Percentiles rank a stretch among this genome's conserved stretches.
phyloP scores from a whole-genome alignment of 2,888 invertebrate genomes.

The Argyresthia goedartella region DNA sequence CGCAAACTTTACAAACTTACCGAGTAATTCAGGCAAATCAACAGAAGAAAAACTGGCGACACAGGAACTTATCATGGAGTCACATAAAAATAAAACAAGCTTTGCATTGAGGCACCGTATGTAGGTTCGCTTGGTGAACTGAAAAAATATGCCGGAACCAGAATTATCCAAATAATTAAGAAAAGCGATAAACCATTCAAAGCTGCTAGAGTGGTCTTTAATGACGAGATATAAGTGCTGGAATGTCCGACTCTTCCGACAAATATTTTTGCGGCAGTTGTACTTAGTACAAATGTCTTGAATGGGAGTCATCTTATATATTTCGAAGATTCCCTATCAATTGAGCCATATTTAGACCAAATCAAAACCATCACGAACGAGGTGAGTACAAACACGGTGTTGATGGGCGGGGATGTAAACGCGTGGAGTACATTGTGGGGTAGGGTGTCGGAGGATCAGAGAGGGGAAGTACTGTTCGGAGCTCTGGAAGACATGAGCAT shows the following conservation, averaged over 20 bases:
- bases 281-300: neutral
- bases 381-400: neutral
- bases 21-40: slow-evolving; percentile 2
- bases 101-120: slow-evolving; percentile 7
- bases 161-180: neutral
- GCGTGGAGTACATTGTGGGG: slow-evolving; percentile 9
- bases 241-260: neutral
- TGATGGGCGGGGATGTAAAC: slow-evolving; percentile 6
- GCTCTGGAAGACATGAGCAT: neutral
- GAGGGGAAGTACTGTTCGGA: slow-evolving; percentile 1
- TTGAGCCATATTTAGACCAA: slow-evolving; percentile 7
- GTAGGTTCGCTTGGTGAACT: neutral
- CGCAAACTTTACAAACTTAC: neutral
- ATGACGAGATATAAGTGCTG: neutral
- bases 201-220: slow-evolving; percentile 6
- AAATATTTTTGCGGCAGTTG: neutral
- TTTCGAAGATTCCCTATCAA: slow-evolving; percentile 4
- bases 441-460: neutral
- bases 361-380: neutral
- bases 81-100: neutral
- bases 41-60: slow-evolving; percentile 1
- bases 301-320: slow-evolving; percentile 1
- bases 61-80: neutral
- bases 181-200: slow-evolving; percentile 1
- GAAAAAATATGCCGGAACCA: neutral